Conservation (phyloP, 1,140 invertebrate species). For the Bathynomus jamesi region DNA sequence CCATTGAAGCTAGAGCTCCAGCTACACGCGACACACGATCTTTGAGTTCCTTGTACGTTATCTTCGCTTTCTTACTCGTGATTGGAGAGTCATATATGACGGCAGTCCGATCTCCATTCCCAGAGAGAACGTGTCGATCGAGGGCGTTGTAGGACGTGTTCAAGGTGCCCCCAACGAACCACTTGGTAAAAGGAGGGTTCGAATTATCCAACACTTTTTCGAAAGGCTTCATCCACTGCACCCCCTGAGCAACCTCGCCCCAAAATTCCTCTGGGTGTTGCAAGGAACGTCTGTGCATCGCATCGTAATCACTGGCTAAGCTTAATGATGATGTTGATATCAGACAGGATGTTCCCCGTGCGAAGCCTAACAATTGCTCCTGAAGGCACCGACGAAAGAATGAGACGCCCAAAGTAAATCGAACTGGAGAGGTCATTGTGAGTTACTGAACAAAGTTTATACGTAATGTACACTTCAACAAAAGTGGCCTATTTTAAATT, state of each 20-base stretch:
- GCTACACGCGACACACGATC: slow-evolving; percentile 65
- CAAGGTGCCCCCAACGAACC: slow-evolving; percentile 83
- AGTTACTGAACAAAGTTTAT: too few species aligned
- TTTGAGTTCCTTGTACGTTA: slow-evolving; percentile 72
- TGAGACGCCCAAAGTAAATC: too few species aligned
- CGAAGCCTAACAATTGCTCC: too few species aligned
- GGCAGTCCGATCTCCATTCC: slow-evolving; percentile 66
- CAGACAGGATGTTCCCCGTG: too few species aligned
- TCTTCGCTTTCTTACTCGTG: slow-evolving; percentile 57
- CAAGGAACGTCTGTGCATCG: slow-evolving; percentile 45
- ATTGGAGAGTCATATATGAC: slow-evolving; percentile 71
- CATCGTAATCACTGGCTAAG: too few species aligned
- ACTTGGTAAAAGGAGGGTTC: slow-evolving; percentile 53
- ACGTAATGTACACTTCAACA: too few species aligned
- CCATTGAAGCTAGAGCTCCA: slow-evolving; percentile 61
- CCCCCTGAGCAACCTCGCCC: slow-evolving; percentile 59
- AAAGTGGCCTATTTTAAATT: too few species aligned
- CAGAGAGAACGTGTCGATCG: slow-evolving; percentile 75
- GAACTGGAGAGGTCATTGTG: too few species aligned
- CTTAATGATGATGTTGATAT: too few species aligned
- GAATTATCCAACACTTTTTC: slow-evolving; percentile 61
- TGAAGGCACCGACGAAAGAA: too few species aligned
- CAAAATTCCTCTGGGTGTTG: slow-evolving; percentile 63
- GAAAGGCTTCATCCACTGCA: slow-evolving; percentile 79
- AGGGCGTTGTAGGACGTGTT: slow-evolving; percentile 90